Base-by-base conservation (phyloP, 2,888 invertebrate species). In the Epistrophe grossulariae region DNA sequence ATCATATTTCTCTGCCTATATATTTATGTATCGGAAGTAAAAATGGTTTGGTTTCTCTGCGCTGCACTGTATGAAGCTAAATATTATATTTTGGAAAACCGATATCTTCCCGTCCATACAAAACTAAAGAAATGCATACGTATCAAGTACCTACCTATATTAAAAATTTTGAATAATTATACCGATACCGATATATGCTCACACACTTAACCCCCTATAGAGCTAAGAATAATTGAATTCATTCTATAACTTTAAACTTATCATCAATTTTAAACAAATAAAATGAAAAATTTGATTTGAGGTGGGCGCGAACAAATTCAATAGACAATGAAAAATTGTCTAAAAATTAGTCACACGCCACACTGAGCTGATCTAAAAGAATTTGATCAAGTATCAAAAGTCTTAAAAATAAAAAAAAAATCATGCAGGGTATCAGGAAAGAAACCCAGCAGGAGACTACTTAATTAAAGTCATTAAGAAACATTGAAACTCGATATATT, bases 381-480 rank as follows among this genome's bases (percentile, higher is more conserved):
- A 50, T 52, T 38, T 70, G 7, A 55, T 52, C 38, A 38, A 68
- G 24, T n/a, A 28, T 45, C 10, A 31, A 8, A 66, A 31, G 3
- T 24, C n/a, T 24, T 24, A 24, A 24, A 24, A n/a, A n/a, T n/a
- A n/a, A 3, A 17, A 28, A 28, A 68, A 50, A 24, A 9, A 0
- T 24, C 17, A 48, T 17, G 60, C 11, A 40, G 38, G n/a, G 5
- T 35, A 28, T n/a, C 17, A 48, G 40, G 10, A 55, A 55, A 28
- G 19, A 15, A 66, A 5, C 48, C 24, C 70, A 55, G 70, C 70
- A 70, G 38, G 70, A 43, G 52, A 3, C 70, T 40, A 40, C 17
- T 70, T 55, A 70, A 70, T 55, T 43, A 70, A 70, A 52, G 70
- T 40, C 70, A 43, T 70, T 70, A 55, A 55, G 4, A 55, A 43